Conservation (phyloP, 1,140 invertebrate species). For the Branchinecta lindahli region DNA sequence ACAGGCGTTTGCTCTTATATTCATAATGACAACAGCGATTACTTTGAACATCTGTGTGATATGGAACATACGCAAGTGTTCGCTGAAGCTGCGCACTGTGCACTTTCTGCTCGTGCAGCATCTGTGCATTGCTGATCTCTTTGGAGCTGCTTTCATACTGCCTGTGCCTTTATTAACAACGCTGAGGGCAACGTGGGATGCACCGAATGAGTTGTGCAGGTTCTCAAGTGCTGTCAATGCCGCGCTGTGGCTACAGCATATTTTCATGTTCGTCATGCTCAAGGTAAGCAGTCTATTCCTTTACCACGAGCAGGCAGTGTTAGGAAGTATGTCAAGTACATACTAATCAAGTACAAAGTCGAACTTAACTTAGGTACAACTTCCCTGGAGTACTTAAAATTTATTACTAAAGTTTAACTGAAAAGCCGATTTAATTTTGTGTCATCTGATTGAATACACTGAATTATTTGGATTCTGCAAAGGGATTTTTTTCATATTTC, state of each 20-base stretch:
- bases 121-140: conserved; percentile 27
- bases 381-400: not conserved
- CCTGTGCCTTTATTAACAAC: conserved; percentile 27
- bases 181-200: conserved; percentile 25
- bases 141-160: conserved; percentile 27
- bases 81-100: conserved; percentile 27
- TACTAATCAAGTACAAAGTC: too few relatives aligned
- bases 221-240: conserved; percentile 27
- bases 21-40: conserved; percentile 19
- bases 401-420: not conserved
- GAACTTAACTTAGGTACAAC: too few relatives aligned
- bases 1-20: not conserved
- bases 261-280: conserved; percentile 25
- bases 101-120: conserved; percentile 29
- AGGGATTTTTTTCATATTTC: too few relatives aligned
- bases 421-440: too few relatives aligned
- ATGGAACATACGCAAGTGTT: conserved; percentile 26
- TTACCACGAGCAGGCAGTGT: too few relatives aligned
- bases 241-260: conserved; percentile 28
- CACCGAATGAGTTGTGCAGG: conserved; percentile 23
- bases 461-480: too few relatives aligned
- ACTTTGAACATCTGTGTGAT: conserved; percentile 26
- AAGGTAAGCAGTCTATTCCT: conserved; percentile 22
- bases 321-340: too few relatives aligned
- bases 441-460: too few relatives aligned